phyloP scores from a whole-genome alignment of 37 sponge, comb jelly and placozoan genomes.

The Oscarella lobularis region DNA sequence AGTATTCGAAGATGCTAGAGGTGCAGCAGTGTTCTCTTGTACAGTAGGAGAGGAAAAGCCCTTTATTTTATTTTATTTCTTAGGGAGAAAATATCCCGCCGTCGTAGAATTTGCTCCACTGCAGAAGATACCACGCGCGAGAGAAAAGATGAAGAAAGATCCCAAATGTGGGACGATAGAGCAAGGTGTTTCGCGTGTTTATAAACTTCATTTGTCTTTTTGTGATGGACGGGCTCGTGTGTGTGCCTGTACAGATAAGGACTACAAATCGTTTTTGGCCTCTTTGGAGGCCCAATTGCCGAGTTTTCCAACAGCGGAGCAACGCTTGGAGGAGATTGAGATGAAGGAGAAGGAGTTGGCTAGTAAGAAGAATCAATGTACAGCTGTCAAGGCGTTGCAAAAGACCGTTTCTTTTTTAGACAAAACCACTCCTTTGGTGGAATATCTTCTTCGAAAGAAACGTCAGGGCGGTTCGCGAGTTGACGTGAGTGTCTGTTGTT shows the following conservation, averaged over 20 bases:
- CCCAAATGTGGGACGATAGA: background rate
- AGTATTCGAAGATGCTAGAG: background rate
- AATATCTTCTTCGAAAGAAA: too few species aligned
- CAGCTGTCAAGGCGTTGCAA: too few species aligned
- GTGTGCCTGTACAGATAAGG: background rate
- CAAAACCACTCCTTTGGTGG: too few species aligned
- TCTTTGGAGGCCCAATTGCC: background rate
- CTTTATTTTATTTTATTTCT: too few species aligned
- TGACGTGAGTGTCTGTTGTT: too few species aligned
- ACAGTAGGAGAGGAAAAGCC: too few species aligned
- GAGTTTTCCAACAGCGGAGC: background rate
- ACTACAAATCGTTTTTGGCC: background rate
- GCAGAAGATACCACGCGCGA: background rate
- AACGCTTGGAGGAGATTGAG: background rate
- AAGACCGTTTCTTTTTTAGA: too few species aligned
- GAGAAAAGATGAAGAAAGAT: background rate
- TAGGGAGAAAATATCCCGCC: background rate
- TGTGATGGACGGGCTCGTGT: background rate
- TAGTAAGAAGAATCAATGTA: too few species aligned
- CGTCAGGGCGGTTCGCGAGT: too few species aligned
- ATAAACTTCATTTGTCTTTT: background rate
- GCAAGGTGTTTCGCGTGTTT: background rate
- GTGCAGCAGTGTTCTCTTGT: background rate
- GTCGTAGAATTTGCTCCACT: background rate
- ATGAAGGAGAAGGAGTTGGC: too few species aligned